Base-by-base conservation (phyloP, 2,113 vertebrate genomes). In the Raja brachyura region DNA sequence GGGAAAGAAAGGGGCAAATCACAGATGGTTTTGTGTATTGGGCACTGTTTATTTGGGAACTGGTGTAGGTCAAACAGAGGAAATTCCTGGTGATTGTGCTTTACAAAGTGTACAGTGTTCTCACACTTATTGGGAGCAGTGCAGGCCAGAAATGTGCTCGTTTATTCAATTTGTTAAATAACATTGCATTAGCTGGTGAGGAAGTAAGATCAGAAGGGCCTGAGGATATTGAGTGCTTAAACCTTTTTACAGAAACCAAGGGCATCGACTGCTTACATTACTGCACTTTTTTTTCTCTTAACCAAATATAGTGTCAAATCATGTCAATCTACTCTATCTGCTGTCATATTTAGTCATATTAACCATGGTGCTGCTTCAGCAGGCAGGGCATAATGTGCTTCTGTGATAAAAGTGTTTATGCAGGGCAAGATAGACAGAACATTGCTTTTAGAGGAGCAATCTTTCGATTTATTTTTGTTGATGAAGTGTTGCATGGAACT, bases 301-400 rank as follows among this genome's bases (percentile, higher is more conserved):
- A 74, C 90, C 90, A 74, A 70, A 92, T 92, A 73, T 73, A 28
- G 73, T 73, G 48, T 92, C 68, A 73, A 73, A 92, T 70, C 39
- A 54, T 54, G 90, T 73, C 66, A 92, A 18, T 33, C n/a, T 18
- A 28, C 20, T 92, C 39, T 54, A 73, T 73, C 68, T 73, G 90
- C 66, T 73, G 90, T 92, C 66, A 70, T 90, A 33, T 90, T 90
- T 90, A 70, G 66, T 70, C 61, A 90, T 48, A 25, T 70, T 92
- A 92, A 92, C 31, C 33, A 10, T 73, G 39, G 11, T 31, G 83
- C 83, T 86, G 83, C 83, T 39, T 66, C 59, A 63, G 83, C 83
- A 88, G 59, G 13, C 83, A 88, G 14, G 83, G 59, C 59, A 10
- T 28, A 92, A 48, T 73, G 90, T 48, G 66, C 66, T 73, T 28